Percentiles rank a stretch among this genome's conserved stretches.
Evolutionary conservation across 2,797 vertebrate species (phyloP).

Genomic region (Peromyscus aztecus): DNA sequence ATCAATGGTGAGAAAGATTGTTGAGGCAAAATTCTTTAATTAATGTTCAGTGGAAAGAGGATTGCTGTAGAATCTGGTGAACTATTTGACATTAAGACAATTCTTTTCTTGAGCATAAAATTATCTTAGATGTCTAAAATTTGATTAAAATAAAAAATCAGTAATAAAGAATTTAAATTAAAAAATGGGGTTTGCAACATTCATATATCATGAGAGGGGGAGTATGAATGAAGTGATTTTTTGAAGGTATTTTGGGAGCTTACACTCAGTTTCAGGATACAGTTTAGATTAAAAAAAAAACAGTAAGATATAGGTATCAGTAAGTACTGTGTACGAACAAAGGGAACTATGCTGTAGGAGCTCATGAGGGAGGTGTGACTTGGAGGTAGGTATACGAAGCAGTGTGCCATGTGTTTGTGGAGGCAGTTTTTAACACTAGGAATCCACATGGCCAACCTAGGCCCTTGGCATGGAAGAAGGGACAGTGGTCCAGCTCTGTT

Average conservation of each 20-base stretch:
- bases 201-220: not conserved
- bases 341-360: not conserved
- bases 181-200: not conserved
- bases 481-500: not conserved
- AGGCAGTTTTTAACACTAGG: not conserved
- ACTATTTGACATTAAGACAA: not conserved
- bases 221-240: not conserved
- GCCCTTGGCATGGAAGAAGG: not conserved
- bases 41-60: not conserved
- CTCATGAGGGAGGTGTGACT: not conserved
- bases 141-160: conserved; percentile 16
- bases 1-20: not conserved
- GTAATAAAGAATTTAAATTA: not conserved
- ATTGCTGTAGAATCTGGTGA: not conserved
- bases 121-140: conserved; percentile 1
- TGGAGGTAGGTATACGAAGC: not conserved
- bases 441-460: not conserved
- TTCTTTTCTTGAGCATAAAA: conserved; percentile 20
- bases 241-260: not conserved
- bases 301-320: not conserved
- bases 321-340: not conserved
- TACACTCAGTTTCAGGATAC: not conserved
- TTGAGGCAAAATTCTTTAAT: conserved; percentile 40
- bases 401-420: not conserved
- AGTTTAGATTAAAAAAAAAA: not conserved